Base-by-base conservation (phyloP, 2,113 vertebrate genomes). In the Passer montanus region DNA sequence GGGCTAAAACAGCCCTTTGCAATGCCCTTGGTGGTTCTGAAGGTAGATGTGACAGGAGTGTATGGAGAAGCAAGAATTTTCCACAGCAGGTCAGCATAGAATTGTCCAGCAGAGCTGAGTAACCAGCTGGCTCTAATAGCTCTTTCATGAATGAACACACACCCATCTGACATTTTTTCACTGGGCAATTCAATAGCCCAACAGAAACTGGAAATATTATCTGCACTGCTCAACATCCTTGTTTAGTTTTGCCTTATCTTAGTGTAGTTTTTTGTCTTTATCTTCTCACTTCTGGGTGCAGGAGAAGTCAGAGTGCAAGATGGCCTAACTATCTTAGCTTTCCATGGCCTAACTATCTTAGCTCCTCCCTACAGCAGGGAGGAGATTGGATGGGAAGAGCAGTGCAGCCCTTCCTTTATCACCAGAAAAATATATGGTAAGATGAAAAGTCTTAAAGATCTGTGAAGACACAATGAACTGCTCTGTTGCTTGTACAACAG, bases 381-480 rank as follows among this genome's bases (percentile, higher is more conserved):
- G 56, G 35, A 90, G 68, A 67, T 47, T 75, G 56, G 24, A 56
- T 75, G 60, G 56, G 64, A 81, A 94, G 55, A 80, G 7, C 10
- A 92, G 13, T 63, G 56, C 21, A 84, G 24, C 22, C 31, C 20
- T 77, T 88, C 55, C 46, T 93, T 84, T 84, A 80, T 67, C 59
- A 88, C 39, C 59, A 89, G 86, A 89, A 91, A 97, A 95, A 84
- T 84, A 80, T 93, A 88, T 67, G 76, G 7, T 89, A 47, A 90
- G 68, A 94, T 89, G 33, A 94, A 94, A 93, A 78, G 41, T 17
- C 43, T 90, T 70, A 90, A 86, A 81, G 64, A 63, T 86, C 47
- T 93, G 19, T 81, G 68, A 84, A 93, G 56, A 59, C 47, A 95
- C 68, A 96, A 95, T 89, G 64, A 68, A 74, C 52, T 63, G 9